These are phyloP conservation scores for Calameuta pallipes DNA, from an alignment of 2,888 invertebrate species.

Conservation along the genomic window DNA sequence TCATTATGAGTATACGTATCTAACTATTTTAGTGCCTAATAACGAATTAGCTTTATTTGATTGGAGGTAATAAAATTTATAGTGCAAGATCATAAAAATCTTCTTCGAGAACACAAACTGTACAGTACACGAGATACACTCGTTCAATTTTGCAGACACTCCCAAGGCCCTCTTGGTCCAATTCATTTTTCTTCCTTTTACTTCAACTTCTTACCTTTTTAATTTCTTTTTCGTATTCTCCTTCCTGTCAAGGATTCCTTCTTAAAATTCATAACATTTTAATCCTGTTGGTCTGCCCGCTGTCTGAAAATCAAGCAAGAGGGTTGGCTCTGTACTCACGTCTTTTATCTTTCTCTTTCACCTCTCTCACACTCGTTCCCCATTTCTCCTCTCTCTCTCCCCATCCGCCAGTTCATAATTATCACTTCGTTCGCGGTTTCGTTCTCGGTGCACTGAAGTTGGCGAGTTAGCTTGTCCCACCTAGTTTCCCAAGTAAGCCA, in stretches of 20 bases:
- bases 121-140: neutral
- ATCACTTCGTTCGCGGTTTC: neutral
- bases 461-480: neutral
- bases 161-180: neutral
- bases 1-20: neutral
- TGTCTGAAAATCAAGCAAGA: neutral
- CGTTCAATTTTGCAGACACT: neutral
- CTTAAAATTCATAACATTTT: conserved; percentile 23
- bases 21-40: neutral
- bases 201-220: neutral
- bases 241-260: neutral
- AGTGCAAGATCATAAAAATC: neutral
- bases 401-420: neutral
- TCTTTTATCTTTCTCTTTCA: neutral
- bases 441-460: neutral
- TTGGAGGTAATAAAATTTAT: neutral
- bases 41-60: neutral
- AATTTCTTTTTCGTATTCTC: neutral
- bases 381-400: conserved; percentile 1
- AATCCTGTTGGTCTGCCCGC: conserved; percentile 11
- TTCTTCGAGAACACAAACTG: neutral
- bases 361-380: neutral
- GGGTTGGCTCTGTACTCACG: neutral
- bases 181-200: neutral
- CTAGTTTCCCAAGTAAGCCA: neutral